Evolutionary conservation across 1,140 invertebrate genomes (phyloP), one percentile per base, ranked within the genome.

Genomic region (Sarcophaga peregrina): DNA sequence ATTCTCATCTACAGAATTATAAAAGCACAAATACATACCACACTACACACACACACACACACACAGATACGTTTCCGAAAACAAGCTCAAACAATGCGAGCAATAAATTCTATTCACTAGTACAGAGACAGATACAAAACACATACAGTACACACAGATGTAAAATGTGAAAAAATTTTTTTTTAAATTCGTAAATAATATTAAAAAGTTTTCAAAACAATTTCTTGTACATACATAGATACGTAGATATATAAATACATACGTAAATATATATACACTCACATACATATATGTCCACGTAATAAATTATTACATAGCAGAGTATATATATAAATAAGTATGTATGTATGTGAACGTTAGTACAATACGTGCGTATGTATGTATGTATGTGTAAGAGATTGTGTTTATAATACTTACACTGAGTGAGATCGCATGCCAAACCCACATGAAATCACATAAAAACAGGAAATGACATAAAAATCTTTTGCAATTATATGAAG

Each of bases 391-490:
- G 45, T 45, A 13, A 46, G n/a, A 46, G 13, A 13, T 45, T 15
- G 13, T 17, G n/a, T 76, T 13, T 76, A n/a, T n/a, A 46, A 76
- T 37, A 37, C 25, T 2, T 37, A 37, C 25, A 37, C 4, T 37
- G 25, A 58, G 62, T 8, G 62, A 68, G 17, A n/a, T 78, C 47
- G 75, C 75, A 78, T 78, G 48, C 75, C 75, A 25, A 78, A 78
- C 75, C 75, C 75, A 78, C 75, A 78, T 78, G 75, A 78, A 78
- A 78, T 78, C 75, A 78, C 47, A 78, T 78, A 52, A 78, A 78
- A 78, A 78, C 75, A 78, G 75, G 75, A 78, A 78, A 78, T 78
- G 75, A 78, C 75, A 78, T 78, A 78, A 52, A 78, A 78, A 78
- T 78, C 75, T 78, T 78, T 78, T 78, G 75, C 75, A 78, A 78